These are phyloP conservation scores for Melanostigma gelatinosum DNA, from an alignment of 2,113 vertebrate genomes.

Conservation along the genomic window DNA sequence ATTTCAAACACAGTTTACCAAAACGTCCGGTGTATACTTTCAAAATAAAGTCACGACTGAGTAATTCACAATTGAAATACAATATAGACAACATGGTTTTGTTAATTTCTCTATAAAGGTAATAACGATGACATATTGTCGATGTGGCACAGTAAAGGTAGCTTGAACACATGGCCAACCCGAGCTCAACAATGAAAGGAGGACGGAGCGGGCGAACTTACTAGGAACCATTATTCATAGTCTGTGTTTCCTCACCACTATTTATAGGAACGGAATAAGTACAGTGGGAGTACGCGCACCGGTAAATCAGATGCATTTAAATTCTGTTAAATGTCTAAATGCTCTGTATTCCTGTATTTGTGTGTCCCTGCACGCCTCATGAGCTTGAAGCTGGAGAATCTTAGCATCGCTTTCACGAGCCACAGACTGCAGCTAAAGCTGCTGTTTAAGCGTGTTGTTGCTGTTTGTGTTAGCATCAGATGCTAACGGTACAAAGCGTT, in stretches of 20 bases:
- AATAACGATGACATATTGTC: neutral
- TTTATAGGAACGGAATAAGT: neutral
- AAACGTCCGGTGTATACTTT: neutral
- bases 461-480: constrained; percentile 3
- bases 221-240: constrained; percentile 35
- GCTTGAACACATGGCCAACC: too few relatives aligned
- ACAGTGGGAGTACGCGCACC: neutral
- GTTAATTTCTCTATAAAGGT: neutral
- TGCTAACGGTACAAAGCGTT: constrained; percentile 16
- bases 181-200: neutral
- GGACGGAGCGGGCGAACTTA: neutral
- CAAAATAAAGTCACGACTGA: neutral
- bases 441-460: neutral
- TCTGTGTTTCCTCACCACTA: constrained; percentile 22
- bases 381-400: neutral
- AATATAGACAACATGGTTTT: neutral
- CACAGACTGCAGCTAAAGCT: neutral
- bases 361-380: too few relatives aligned
- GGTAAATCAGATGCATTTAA: neutral
- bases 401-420: neutral
- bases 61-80: neutral
- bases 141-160: neutral
- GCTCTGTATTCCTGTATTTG: neutral
- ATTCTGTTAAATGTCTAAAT: neutral
- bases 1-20: neutral